A percentile compares a stretch with the other conserved stretches of the same genome.
These are phyloP conservation scores for Manis pentadactyla DNA, from an alignment of 2,797 vertebrate genomes.

Conservation along the genomic window DNA sequence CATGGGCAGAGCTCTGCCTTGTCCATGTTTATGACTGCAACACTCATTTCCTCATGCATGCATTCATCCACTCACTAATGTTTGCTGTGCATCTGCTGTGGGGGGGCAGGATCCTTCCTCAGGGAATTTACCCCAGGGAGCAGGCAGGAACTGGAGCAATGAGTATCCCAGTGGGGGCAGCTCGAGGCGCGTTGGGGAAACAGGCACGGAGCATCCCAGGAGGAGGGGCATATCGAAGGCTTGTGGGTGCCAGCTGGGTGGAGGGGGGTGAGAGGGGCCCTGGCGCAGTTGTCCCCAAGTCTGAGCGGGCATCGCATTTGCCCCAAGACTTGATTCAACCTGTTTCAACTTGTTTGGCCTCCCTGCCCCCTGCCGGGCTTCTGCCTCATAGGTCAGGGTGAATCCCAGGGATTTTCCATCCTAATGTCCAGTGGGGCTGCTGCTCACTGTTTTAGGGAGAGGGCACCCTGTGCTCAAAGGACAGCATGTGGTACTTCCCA, in stretches of 20 bases:
- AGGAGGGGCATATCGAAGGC: not conserved
- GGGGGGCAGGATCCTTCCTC: not conserved
- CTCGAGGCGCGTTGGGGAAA: rapidly evolving
- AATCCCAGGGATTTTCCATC: not conserved
- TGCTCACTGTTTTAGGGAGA: too few species aligned
- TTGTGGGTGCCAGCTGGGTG: too few species aligned
- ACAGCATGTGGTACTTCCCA: too few species aligned
- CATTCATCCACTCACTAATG: not conserved
- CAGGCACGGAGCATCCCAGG: not conserved
- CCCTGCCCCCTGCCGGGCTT: too few species aligned
- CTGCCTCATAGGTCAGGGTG: not conserved
- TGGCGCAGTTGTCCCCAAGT: too few species aligned
- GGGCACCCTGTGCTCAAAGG: not conserved
- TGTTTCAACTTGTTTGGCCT: too few species aligned
- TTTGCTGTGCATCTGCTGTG: too few species aligned
- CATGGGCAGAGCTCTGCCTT: too few species aligned
- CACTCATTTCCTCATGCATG: rapidly evolving
- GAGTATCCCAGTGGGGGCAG: rapidly evolving
- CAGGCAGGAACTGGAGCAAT: not conserved
- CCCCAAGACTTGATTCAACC: too few species aligned
- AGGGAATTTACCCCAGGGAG: too few species aligned
- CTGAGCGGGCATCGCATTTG: too few species aligned
- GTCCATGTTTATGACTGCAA: not conserved
- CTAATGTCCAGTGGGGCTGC: not conserved
- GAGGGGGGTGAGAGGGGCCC: too few species aligned